phyloP scores from a whole-genome alignment of 2,797 vertebrate species.

The Chromobotia macracanthus region DNA sequence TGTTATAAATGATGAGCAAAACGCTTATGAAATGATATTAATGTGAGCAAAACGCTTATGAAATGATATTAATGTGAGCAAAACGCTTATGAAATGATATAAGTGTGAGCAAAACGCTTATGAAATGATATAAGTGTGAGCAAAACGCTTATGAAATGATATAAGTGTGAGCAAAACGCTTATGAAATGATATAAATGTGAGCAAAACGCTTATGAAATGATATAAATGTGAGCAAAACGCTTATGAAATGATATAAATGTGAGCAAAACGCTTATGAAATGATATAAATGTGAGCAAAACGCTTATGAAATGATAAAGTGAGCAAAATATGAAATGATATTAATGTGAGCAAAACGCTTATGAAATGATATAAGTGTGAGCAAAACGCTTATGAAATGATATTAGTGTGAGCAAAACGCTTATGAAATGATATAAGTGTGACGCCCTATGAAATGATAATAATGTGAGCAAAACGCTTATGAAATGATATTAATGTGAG shows the following conservation, averaged over 20 bases:
- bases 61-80: background rate
- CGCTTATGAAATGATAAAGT: no score
- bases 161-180: no score
- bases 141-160: no score
- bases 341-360: background rate
- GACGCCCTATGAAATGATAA: no score
- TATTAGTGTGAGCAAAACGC: no score
- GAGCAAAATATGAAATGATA: background rate
- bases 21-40: background rate
- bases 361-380: background rate
- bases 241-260: no score
- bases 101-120: no score
- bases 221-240: background rate
- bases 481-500: background rate
- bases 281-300: background rate
- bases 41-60: background rate
- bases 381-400: no score
- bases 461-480: conserved; percentile 7
- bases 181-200: background rate
- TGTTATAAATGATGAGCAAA: no score
- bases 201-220: background rate
- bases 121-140: background rate
- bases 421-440: background rate
- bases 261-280: conserved; percentile 4
- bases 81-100: no score